Evolutionary conservation across 2,113 vertebrate genomes (phyloP), one percentile per base, ranked within the genome.

Genomic region (Geococcyx californianus): DNA sequence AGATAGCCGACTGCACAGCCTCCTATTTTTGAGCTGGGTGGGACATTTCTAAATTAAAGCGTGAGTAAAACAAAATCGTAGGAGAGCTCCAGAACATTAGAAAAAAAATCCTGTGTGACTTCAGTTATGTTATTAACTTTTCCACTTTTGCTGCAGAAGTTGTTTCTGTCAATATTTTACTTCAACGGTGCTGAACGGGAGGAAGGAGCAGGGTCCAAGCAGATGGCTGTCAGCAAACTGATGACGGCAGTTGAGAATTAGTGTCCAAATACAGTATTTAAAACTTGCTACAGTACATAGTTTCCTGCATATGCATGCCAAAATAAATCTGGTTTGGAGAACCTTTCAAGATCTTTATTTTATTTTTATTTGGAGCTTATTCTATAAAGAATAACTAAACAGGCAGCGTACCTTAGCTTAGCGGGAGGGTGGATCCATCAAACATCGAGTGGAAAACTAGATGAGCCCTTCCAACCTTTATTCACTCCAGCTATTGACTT

Each of bases 251-350:
- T 96, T 97, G 97, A 95, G 94, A 95, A 98, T 98, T 95, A 97
- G 96, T 98, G 96, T 98, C 97, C 97, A 98, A 98, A 98, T 97
- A 98, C 96, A 98, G 97, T 97, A 97, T 97, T 98, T 96, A 97
- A 97, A 97, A 97, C 96, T 98, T 97, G 97, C 94, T 98, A 97
- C 91, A 97, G 96, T 97, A 93, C 94, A 97, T 96, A 98, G 97
- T 96, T 98, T 98, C 95, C 95, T 97, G 90, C 95, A 94, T 96
- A 74, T 79, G 91, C 94, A 95, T 98, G 97, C 98, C 97, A 98
- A 98, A 97, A 98, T 97, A 98, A 97, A 97, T 97, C 95, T 98
- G 97, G 94, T 97, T 97, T 95, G 80, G 89, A 97, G 97, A 97
- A 96, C 97, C 96, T 98, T 97, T 97, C 94, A 96, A 93, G 96